Evolutionary conservation across 2,113 vertebrate genomes (phyloP), one percentile per base, ranked within the genome.

Genomic region (Anoplopoma fimbria): DNA sequence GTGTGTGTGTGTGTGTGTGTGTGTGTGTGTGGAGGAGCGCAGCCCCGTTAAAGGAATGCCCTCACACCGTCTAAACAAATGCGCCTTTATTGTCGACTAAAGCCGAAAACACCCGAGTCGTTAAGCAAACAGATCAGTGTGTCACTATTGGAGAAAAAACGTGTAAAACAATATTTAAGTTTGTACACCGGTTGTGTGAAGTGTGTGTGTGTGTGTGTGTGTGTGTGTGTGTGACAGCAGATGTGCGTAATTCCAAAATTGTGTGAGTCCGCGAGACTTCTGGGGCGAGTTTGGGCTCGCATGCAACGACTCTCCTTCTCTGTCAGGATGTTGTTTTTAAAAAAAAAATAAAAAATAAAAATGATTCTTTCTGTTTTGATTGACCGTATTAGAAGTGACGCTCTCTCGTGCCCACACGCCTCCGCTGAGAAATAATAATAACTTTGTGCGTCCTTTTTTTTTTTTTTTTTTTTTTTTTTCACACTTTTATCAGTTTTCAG

Each of bases 31-130:
- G 61, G 79, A 72, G 61, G 91, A 69, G 77, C 51, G 65, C 75
- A 79, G 64, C 61, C 79, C 79, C 76, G 45, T 82, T 78, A 53
- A 84, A 58, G 84, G 81, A 91, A 88, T 70, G 80, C 63, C 79
- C 82, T n/a, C 49, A 81, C 83, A 49, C 31, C 40, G 69, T 69
- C 89, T 29, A 71, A 85, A 93, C 92, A 92, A 89, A 88, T 45
- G 91, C 82, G 86, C 82, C 86, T 87, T 93, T 93, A 77, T 87
- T 75, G 82, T 87, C 75, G 55, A 84, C 9, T 15, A 64, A 69
- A 64, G 75, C 31, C 21, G 2, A 60, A 53, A 73, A 74, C 25
- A 77, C 70, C 40, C 0, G 2, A 55, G 19, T 9, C 17, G 15
- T 51, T 36, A 47, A 23, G 21, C 13, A 33, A 57, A 69, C 36